Evolutionary conservation across 1,140 invertebrate genomes (phyloP).

Genomic region (Bombus breviceps): DNA sequence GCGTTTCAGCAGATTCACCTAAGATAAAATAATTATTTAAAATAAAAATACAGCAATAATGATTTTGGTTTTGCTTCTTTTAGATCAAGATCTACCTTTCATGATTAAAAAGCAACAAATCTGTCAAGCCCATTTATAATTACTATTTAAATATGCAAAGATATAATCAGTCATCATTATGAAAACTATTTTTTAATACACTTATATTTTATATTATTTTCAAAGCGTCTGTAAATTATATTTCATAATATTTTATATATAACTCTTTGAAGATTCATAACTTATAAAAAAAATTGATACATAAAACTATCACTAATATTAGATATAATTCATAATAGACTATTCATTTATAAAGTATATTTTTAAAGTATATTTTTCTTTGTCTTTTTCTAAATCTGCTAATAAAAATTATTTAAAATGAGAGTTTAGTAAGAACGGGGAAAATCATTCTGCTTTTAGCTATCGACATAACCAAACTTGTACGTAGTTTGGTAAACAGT

Average conservation of each 20-base stretch:
- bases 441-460: slow-evolving; percentile 47
- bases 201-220: neutral
- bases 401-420: slow-evolving; percentile 2
- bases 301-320: neutral
- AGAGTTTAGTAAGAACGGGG: slow-evolving; percentile 1
- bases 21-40: slow-evolving; percentile 38
- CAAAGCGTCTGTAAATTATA: neutral
- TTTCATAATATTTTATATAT: neutral
- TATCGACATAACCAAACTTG: slow-evolving; percentile 72
- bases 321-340: neutral
- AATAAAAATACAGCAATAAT: neutral
- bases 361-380: neutral
- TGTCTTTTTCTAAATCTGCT: too few species aligned
- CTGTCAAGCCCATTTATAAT: neutral
- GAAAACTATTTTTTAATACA: neutral
- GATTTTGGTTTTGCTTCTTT: neutral
- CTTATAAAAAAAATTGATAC: neutral
- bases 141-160: neutral
- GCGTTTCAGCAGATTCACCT: slow-evolving; percentile 83
- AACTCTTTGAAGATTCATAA: slow-evolving; percentile 4
- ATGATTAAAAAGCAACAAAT: neutral
- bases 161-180: neutral
- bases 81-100: neutral
- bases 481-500: slow-evolving; percentile 53
- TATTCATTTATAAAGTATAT: neutral